phyloP scores from a whole-genome alignment of 92 coral and sea anemone species.

The Palythoa heliodiscus region DNA sequence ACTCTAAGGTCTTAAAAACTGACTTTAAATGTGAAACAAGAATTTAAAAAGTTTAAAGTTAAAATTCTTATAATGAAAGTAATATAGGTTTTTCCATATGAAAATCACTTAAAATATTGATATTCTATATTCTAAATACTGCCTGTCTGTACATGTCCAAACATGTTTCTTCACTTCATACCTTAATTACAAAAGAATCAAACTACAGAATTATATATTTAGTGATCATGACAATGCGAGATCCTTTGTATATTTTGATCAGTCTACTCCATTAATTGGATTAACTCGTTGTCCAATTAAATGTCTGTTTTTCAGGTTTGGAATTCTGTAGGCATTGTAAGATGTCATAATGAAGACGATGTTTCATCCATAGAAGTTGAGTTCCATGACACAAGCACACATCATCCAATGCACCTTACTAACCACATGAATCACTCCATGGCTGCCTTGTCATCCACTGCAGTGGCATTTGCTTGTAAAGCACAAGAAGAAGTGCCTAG shows the following conservation, averaged over 20 bases:
- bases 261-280: too few relatives aligned
- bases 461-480: conserved; percentile 86
- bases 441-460: conserved; percentile 92
- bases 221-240: too few relatives aligned
- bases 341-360: conserved; percentile 95
- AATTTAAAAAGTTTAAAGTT: conserved; percentile 6
- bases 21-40: background rate
- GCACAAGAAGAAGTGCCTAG: conserved; percentile 87
- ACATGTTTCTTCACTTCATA: too few relatives aligned
- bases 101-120: too few relatives aligned
- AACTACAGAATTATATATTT: too few relatives aligned
- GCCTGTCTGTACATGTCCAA: background rate
- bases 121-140: too few relatives aligned
- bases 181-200: too few relatives aligned
- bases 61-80: too few relatives aligned
- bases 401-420: conserved; percentile 87
- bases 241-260: too few relatives aligned
- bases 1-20: background rate
- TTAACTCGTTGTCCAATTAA: background rate
- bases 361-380: conserved; percentile 94
- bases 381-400: conserved; percentile 92
- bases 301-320: conserved; percentile 69
- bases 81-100: too few relatives aligned
- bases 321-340: conserved; percentile 93
- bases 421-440: conserved; percentile 94